phyloP scores from a whole-genome alignment of 2,888 invertebrate genomes.

The Plemyria rubiginata region DNA sequence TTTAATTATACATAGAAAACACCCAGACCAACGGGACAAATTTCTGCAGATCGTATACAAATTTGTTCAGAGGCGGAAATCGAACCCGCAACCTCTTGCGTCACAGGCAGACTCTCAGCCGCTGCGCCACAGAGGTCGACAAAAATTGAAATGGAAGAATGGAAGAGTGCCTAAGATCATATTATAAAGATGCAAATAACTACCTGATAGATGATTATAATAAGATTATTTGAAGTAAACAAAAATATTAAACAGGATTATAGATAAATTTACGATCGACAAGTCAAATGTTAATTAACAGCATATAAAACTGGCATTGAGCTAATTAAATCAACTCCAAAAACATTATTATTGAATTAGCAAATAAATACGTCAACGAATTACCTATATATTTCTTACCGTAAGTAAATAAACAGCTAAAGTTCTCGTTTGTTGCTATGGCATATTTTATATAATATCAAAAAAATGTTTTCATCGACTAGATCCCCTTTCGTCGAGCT shows the following conservation, averaged over 20 bases:
- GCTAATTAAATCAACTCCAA: conserved; percentile 20
- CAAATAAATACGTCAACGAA: conserved; percentile 28
- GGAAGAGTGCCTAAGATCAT: too few species aligned
- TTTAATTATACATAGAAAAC: too few species aligned
- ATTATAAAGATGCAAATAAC: too few species aligned
- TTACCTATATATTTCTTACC: conserved; percentile 15
- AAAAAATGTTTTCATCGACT: background rate
- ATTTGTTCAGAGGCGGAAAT: too few species aligned
- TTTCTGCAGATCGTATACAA: too few species aligned
- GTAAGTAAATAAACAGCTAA: conserved; percentile 7
- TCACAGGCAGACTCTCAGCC: too few species aligned
- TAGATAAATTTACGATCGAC: conserved; percentile 15
- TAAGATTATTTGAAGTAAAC: conserved; percentile 10
- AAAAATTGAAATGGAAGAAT: too few species aligned
- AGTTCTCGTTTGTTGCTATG: conserved; percentile 1
- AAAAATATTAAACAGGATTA: conserved; percentile 19
- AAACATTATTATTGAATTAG: conserved; percentile 22
- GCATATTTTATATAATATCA: background rate
- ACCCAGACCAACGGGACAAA: too few species aligned
- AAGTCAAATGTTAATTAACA: conserved; percentile 25
- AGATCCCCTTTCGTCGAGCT: background rate
- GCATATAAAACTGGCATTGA: conserved; percentile 22
- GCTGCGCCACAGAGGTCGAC: too few species aligned
- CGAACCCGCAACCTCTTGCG: too few species aligned
- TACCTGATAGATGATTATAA: too few species aligned